Evolutionary conservation across 2,113 vertebrate species (phyloP).

Genomic region (Ceyx melanurus): DNA sequence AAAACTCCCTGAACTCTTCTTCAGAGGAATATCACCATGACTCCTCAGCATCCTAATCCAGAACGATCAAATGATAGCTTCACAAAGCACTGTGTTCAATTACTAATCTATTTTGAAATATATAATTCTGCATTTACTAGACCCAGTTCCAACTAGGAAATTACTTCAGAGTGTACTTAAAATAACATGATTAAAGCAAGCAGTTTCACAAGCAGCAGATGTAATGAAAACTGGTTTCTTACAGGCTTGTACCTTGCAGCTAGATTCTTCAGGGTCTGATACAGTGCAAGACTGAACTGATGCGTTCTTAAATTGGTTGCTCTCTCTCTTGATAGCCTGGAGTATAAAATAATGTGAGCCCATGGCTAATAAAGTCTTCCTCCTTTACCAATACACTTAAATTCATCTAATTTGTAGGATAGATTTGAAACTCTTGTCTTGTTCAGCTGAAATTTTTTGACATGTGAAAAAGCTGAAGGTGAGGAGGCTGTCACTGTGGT

Average conservation of each 20-base stretch:
- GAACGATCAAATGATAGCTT: background rate
- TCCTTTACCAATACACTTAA: background rate
- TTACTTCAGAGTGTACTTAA: background rate
- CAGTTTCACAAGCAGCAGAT: background rate
- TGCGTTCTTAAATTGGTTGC: background rate
- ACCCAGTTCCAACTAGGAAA: background rate
- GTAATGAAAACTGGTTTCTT: background rate
- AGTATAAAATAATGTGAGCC: background rate
- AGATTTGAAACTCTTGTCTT: background rate
- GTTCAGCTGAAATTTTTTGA: background rate
- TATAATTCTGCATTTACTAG: background rate
- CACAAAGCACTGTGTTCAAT: background rate
- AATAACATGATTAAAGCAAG: background rate
- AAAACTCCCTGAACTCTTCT: background rate
- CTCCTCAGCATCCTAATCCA: background rate
- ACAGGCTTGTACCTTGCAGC: background rate
- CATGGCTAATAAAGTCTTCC: background rate
- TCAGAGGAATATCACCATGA: background rate
- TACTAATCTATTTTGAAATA: background rate
- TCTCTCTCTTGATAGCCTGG: background rate
- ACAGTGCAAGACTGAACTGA: background rate
- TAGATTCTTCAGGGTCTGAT: background rate
- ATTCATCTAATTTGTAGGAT: background rate
- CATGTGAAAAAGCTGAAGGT: background rate
- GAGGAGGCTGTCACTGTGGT: fast-evolving